A percentile compares a stretch with the other conserved stretches of the same genome.
Conservation (phyloP, 1,140 invertebrate genomes). For the Conopomorpha cramerella region DNA sequence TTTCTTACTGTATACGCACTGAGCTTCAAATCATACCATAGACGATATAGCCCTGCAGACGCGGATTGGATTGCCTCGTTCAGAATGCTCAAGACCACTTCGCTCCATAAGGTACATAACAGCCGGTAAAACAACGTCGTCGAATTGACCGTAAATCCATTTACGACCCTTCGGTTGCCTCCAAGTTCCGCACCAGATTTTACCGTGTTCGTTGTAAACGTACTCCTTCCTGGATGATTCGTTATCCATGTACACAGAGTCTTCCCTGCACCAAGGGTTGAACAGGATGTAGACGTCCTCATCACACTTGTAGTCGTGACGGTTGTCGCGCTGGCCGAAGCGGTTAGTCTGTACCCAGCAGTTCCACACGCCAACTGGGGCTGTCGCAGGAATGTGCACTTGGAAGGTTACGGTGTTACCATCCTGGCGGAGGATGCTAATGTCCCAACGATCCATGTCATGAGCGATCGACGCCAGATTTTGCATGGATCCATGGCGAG, state of each 20-base stretch:
- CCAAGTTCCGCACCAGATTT: conserved; percentile 75
- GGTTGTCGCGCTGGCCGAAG: conserved; percentile 53
- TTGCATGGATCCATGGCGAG: conserved; percentile 47
- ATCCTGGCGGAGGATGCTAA: conserved; percentile 63
- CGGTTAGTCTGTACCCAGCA: conserved; percentile 67
- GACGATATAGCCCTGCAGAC: conserved; percentile 72
- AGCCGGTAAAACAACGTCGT: conserved; percentile 69
- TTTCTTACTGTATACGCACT: too few relatives aligned
- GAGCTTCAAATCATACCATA: conserved; percentile 67
- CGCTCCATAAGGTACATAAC: conserved; percentile 67
- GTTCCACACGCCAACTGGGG: conserved; percentile 71
- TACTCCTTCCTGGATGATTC: conserved; percentile 70
- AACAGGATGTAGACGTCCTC: conserved; percentile 75
- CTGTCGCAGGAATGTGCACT: conserved; percentile 65
- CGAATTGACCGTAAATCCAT: conserved; percentile 79
- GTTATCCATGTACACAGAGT: conserved; percentile 71
- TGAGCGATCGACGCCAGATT: conserved; percentile 52
- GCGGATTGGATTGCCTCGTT: conserved; percentile 70
- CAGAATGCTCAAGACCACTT: conserved; percentile 63
- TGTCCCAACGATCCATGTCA: conserved; percentile 65
- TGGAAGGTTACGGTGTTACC: conserved; percentile 65
- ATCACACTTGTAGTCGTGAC: conserved; percentile 62
- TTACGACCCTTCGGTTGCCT: conserved; percentile 67
- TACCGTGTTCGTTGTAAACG: conserved; percentile 75
- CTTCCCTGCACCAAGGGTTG: conserved; percentile 80